These are phyloP conservation scores for Onychomys arenicola DNA, from an alignment of 2,797 vertebrate genomes.

Conservation along the genomic window DNA sequence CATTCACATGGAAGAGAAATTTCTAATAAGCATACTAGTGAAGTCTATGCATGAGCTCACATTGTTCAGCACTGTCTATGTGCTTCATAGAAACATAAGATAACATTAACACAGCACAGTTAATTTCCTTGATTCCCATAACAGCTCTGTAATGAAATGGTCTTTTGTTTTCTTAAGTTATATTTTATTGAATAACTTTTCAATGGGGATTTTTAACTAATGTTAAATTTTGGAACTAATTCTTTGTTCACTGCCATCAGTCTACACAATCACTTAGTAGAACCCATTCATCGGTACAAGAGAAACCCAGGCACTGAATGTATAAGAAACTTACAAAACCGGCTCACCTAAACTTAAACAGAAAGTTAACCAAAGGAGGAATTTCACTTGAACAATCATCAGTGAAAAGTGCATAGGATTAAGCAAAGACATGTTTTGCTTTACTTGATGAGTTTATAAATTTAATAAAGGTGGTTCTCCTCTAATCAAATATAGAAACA, in stretches of 20 bases:
- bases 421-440: background rate
- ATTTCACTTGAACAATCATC: background rate
- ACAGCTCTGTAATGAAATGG: slow-evolving; percentile 27
- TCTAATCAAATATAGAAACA: background rate
- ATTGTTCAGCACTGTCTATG: background rate
- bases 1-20: background rate
- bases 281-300: slow-evolving; percentile 50
- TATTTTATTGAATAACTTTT: slow-evolving; percentile 61
- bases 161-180: slow-evolving; percentile 44
- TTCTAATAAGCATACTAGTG: background rate
- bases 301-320: slow-evolving; percentile 34
- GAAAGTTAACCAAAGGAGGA: slow-evolving; percentile 41
- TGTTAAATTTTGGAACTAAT: slow-evolving; percentile 61
- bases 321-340: slow-evolving; percentile 53
- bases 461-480: background rate
- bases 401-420: background rate
- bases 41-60: background rate
- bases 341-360: slow-evolving; percentile 12
- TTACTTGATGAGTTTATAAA: background rate
- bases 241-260: slow-evolving; percentile 19
- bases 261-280: slow-evolving; percentile 48
- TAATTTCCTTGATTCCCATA: slow-evolving; percentile 37
- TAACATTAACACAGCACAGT: background rate
- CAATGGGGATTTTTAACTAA: slow-evolving; percentile 33
- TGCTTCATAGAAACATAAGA: background rate